Conservation (phyloP, 2,797 vertebrate species). For the Natrix natrix region DNA sequence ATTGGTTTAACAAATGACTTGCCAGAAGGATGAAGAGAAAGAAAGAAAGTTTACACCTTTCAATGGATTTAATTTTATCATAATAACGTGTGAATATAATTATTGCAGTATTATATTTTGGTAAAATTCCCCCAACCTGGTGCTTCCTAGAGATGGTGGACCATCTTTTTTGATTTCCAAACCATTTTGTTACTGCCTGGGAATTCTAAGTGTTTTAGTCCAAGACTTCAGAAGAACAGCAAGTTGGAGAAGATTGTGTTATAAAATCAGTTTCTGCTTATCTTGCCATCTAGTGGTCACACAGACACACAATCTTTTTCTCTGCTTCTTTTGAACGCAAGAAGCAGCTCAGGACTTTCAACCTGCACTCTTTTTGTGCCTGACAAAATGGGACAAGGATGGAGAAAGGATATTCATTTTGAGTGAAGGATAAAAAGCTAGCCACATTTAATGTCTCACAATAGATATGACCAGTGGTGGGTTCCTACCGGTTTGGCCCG, state of each 20-base stretch:
- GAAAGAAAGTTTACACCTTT: not conserved
- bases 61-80: not conserved
- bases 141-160: not conserved
- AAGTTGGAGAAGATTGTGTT: not conserved
- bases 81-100: not conserved
- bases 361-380: not conserved
- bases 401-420: not conserved
- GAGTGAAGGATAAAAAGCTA: not conserved
- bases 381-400: slow-evolving; percentile 1
- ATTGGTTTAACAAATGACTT: not conserved
- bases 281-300: slow-evolving; percentile 65
- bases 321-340: not conserved
- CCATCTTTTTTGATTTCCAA: not conserved
- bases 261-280: slow-evolving; percentile 53
- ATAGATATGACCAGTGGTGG: not conserved
- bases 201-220: not conserved
- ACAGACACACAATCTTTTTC: slow-evolving; percentile 30
- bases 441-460: slow-evolving; percentile 13
- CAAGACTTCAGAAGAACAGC: not conserved
- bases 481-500: too few relatives aligned
- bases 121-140: not conserved
- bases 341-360: rapidly evolving
- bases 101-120: not conserved
- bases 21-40: not conserved
- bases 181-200: not conserved